Base-by-base conservation (phyloP, 1,140 invertebrate genomes). In the Drosophila kohkoa region DNA sequence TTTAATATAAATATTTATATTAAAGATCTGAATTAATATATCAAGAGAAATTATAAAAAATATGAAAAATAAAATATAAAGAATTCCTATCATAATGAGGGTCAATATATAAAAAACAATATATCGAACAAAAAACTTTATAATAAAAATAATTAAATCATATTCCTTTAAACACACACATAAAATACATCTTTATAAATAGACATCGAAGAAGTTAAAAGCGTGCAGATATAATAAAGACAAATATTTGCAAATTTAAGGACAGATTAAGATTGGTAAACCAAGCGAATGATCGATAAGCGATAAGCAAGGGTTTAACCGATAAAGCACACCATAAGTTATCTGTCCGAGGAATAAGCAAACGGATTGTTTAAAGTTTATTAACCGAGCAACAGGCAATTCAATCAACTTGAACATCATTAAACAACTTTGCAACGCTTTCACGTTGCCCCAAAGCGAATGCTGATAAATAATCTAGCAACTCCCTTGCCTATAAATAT, bases 401-500 rank as follows among this genome's bases (percentile, higher is more conserved):
- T 54, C 16, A n/a, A 52, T 52, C 11, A n/a, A 16, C 1, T 20
- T 32, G 11, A 54, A 54, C 2, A 38, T 38, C 35, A 38, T 32
- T n/a, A 10, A 52, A 30, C 11, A 54, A 54, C 5, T 54, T 30
- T n/a, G 51, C 28, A 32, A 51, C 49, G 51, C 51, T 54, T 32
- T 54, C 25, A 1, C 6, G n/a, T 11, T 7, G 16, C 11, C 8
- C 20, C 11, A 30, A 30, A 54, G 11, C 10, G 2, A 54, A 32
- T 1, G 51, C 11, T 54, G 51, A 54, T 30, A 54, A 54, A 54
- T 49, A 25, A 52, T n/a, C 10, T 28, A 7, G 38, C 38, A 30
- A 28, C 10, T 5, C 10, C 2, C n/a, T 11, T 20, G 25, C 25
- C 25, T 28, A 51, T 51, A 51, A 51, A 51, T 51, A 51, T 30